Evolutionary conservation across 2,113 vertebrate species (phyloP), one percentile per base, ranked within the genome.

Genomic region (Cettia cetti): DNA sequence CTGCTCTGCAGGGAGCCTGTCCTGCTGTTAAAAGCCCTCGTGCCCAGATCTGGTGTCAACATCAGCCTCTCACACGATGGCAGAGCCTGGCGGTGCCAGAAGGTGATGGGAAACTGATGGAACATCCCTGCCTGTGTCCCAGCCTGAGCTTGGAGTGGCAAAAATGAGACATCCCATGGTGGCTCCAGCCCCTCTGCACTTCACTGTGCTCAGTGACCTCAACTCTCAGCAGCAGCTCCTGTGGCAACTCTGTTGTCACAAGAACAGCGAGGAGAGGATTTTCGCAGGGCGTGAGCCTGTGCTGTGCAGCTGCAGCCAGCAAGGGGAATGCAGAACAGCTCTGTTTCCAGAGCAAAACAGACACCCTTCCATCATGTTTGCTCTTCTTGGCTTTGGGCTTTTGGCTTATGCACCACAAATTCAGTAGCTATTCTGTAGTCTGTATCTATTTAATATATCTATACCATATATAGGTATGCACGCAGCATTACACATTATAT

Each of bases 11-110:
- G 70, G 64, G 71, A 93, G 54, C 68, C 79, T 70, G 68, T 44
- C 17, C 60, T 83, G 72, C 80, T 93, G 71, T 27, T 81, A 13
- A 42, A 70, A 88, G 49, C 66, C 28, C 7, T 24, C 1, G 0
- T 63, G 68, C 50, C 7, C 76, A 92, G 76, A 59, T 35, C 79
- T 86, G 79, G 63, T 40, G 71, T 50, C 63, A 74, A 26, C 60
- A 44, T n/a, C 79, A 69, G 74, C 47, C 24, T 23, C 60, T 33
- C 0, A 0, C 4, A 17, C 0, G 0, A 20, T 0, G 0, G 81
- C 91, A 87, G 65, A 35, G 54, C 35, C 66, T 35, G 24, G 28
- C 1, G 0, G 37, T 52, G 66, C 78, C 94, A 87, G 35, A 31
- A 50, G 39, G n/a, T 10, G 59, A 86, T 24, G 50, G 65, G 53